These are phyloP conservation scores for Ceyx melanurus DNA, from an alignment of 2,113 vertebrate species.

Conservation along the genomic window DNA sequence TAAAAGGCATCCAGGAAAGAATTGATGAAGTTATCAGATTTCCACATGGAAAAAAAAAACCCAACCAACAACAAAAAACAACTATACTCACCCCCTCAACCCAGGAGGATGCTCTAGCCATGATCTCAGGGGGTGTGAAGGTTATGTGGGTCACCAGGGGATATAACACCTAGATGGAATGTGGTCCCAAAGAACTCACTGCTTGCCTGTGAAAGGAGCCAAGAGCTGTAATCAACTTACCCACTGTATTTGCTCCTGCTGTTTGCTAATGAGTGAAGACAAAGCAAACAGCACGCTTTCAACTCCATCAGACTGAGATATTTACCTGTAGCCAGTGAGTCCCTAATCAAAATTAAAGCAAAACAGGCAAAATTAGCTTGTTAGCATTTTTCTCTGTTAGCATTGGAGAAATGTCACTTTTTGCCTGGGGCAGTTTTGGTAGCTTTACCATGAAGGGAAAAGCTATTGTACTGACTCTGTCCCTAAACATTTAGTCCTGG, in stretches of 20 bases:
- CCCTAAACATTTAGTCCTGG: constrained; percentile 21
- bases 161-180: background rate
- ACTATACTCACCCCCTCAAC: background rate
- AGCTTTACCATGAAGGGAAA: constrained; percentile 26
- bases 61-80: background rate
- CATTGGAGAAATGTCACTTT: constrained; percentile 57
- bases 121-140: background rate
- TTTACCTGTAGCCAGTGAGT: constrained; percentile 50
- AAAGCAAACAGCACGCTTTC: constrained; percentile 49
- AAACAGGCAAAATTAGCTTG: constrained; percentile 54
- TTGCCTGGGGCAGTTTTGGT: constrained; percentile 43
- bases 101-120: background rate
- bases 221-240: constrained; percentile 50
- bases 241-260: constrained; percentile 30
- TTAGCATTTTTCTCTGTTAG: constrained; percentile 55
- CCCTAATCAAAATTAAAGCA: constrained; percentile 58
- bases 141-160: background rate
- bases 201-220: constrained; percentile 24
- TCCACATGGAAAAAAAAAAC: background rate
- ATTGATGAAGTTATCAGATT: background rate
- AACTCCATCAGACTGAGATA: constrained; percentile 23
- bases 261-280: constrained; percentile 60
- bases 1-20: constrained; percentile 4
- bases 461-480: background rate
- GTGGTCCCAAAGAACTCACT: constrained; percentile 13